Evolutionary conservation across 2,113 vertebrate species (phyloP), one percentile per base, ranked within the genome.

Genomic region (Forbesichthys agassizii): DNA sequence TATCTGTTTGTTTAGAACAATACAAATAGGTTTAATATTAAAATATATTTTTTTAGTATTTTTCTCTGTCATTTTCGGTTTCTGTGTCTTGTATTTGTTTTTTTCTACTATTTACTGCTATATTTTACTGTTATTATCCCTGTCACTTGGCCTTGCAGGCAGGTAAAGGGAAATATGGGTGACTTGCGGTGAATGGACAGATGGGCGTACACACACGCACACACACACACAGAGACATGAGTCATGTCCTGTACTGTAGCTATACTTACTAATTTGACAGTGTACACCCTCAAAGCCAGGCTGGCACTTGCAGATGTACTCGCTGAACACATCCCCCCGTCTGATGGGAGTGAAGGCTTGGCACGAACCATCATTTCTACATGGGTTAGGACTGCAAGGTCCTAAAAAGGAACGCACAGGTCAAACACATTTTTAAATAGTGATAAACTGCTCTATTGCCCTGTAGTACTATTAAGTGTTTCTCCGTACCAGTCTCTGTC

Each of bases 371-470:
- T 94, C 88, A 3, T 96, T 95, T 66, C 84, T 84, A 79, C 98
- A 99, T 33, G 98, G 96, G 85, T 96, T 98, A 1, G 95, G 95
- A 63, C 75, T 89, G 83, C 98, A 99, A 11, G 95, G 94, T 11
- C 95, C 98, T 99, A 83, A 16, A 56, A 14, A 33, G 8, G 13
- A 71, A 68, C 11, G 9, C 11, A 33, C 36, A 47, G 11, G 8
- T 42, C 5, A 36, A 20, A 52, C 12, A 18, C 11, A 9, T 59
- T 11, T 4, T 1, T 0, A 42, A 33, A 18, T 2, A 5, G 10
- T 11, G 1, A 64, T 20, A 5, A 36, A 6, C 49, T 2, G 0
- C 42, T 3, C 5, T 14, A 9, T 56, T 2, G 0, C 42, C 4
- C 33, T 46, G 1, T 56, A 7, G 10, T 56, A 11, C 9, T 14